Evolutionary conservation across 2,797 vertebrate species (phyloP), one percentile per base, ranked within the genome.

Genomic region (Megalops cyprinoides): DNA sequence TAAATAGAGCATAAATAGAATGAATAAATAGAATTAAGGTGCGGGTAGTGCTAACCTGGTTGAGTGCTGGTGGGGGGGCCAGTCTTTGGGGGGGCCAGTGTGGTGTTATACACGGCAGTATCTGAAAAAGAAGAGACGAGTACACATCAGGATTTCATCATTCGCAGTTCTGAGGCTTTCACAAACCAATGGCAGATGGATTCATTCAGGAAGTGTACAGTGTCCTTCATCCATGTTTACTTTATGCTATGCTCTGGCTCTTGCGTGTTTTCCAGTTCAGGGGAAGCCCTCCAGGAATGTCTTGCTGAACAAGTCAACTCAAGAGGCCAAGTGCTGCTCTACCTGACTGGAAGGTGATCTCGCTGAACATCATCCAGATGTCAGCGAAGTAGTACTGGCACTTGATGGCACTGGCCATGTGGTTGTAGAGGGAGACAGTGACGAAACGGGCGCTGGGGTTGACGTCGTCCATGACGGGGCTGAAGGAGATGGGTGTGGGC

Each of bases 301-400:
- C 37, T n/a, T 37, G 62, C 58, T 37, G 8, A 4, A 69, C 0
- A 18, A 15, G 15, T 2, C 10, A 0, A 18, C 12, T 15, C 0
- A 34, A 60, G n/a, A 9, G 12, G 23, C 20, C 25, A 23, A 23
- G 37, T 8, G 1, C 20, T 37, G 51, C 42, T 65, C 14, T 90
- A 99, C 98, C 98, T 89, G 98, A 99, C 90, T 99, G 97, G 89
- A 99, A 99, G 83, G 98, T 98, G 92, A 99, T 97, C 91, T 99
- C 98, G 1, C 98, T 99, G 94, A 99, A 99, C 95, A 99, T 93
- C 96, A 99, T 97, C 98, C 98, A 99, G 58, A 93, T 88, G 6
- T 99, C 98, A 0, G 97, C 96, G 0, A 99, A 99, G 90, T 96
- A 96, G 88, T 97, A 99, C 82, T 98, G 98, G 91, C 98, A 99